phyloP scores from a whole-genome alignment of 2,113 vertebrate species.

The Sander vitreus region DNA sequence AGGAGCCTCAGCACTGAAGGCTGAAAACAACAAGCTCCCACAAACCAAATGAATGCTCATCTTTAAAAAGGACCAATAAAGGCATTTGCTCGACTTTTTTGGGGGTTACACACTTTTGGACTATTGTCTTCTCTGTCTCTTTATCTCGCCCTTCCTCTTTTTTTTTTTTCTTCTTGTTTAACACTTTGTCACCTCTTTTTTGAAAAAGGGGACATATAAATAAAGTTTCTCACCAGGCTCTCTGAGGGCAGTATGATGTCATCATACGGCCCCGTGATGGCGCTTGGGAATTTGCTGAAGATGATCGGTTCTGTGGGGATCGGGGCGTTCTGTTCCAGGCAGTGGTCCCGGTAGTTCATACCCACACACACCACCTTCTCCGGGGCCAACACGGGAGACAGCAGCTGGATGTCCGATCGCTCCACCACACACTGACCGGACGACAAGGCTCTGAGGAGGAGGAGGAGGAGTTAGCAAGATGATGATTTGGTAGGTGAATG shows the following conservation, averaged over 20 bases:
- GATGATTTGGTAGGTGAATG: background rate
- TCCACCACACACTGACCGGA: constrained; percentile 80
- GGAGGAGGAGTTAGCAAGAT: background rate
- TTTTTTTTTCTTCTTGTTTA: background rate
- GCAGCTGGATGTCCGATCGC: constrained; percentile 75
- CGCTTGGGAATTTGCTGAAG: constrained; percentile 96
- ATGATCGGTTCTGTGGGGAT: constrained; percentile 92
- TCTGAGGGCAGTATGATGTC: constrained; percentile 86
- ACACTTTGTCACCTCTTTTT: background rate
- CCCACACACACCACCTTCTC: constrained; percentile 95
- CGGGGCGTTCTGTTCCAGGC: constrained; percentile 88
- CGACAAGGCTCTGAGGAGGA: constrained; percentile 83
- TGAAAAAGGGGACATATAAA: background rate
- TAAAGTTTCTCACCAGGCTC: constrained; percentile 83
- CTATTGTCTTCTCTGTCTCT: background rate
- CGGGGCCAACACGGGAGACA: constrained; percentile 89
- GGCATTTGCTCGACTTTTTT: background rate
- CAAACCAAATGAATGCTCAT: background rate
- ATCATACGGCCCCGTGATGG: constrained; percentile 90
- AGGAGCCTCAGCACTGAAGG: background rate
- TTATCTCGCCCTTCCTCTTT: too few relatives aligned
- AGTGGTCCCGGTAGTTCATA: constrained; percentile 95
- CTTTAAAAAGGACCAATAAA: background rate
- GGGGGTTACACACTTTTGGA: too few relatives aligned
- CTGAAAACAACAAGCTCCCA: background rate